Conservation (phyloP, 1,140 invertebrate genomes). For the Meloidogyne exigua region DNA sequence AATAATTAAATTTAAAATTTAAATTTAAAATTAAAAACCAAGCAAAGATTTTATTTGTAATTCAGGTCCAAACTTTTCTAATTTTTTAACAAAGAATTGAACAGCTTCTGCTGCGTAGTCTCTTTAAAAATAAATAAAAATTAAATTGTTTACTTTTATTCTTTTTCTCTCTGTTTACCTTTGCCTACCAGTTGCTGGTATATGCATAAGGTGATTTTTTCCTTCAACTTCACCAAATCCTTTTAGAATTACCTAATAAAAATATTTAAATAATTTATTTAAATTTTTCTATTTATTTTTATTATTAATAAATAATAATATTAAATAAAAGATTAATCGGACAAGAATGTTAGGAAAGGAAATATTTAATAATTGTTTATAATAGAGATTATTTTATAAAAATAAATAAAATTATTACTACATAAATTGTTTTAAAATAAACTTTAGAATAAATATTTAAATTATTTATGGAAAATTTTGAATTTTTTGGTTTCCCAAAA, state of each 20-base stretch:
- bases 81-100: slow-evolving; percentile 86
- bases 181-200: slow-evolving; percentile 68
- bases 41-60: slow-evolving; percentile 69
- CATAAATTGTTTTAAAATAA: too few relatives aligned
- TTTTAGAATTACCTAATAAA: slow-evolving; percentile 70
- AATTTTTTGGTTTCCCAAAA: too few relatives aligned
- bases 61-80: slow-evolving; percentile 82
- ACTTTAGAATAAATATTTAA: too few relatives aligned
- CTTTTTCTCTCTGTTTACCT: slow-evolving; percentile 61
- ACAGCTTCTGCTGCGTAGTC: slow-evolving; percentile 74
- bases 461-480: too few relatives aligned
- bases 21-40: background rate
- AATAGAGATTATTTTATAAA: too few relatives aligned
- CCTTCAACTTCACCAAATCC: slow-evolving; percentile 68
- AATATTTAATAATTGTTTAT: too few relatives aligned
- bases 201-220: slow-evolving; percentile 64
- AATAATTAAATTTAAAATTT: slow-evolving; percentile 78
- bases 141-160: background rate
- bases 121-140: background rate
- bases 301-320: too few relatives aligned
- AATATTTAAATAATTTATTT: background rate
- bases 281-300: background rate
- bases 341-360: too few relatives aligned
- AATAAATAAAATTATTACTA: too few relatives aligned
- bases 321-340: too few relatives aligned